Base-by-base conservation (phyloP, 2,113 vertebrate species). In the Gambusia holbrooki region DNA sequence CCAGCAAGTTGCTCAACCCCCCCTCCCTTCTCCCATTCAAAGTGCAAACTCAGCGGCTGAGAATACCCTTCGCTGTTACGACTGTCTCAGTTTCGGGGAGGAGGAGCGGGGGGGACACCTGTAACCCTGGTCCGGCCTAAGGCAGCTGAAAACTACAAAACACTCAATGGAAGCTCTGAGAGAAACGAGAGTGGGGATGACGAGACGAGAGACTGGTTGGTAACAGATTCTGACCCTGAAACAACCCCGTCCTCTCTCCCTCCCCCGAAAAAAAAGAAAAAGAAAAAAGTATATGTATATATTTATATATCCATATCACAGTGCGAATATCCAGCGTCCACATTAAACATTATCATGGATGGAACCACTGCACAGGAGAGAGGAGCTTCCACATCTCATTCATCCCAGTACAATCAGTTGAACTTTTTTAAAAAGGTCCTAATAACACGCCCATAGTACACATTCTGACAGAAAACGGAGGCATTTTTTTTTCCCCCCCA, bases 91-190 rank as follows among this genome's bases (percentile, higher is more conserved):
- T 67, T 71, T 84, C 66, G 27, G 32, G 35, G 35, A 37, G 35
- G 35, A 11, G 35, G 1, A 9, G 8, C n/a, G 10, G 10, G 1
- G 81, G 8, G 48, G 22, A 3, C 71, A 84, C 80, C 71, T 82
- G 74, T 74, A 71, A 79, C 71, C 60, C 10, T 8, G 37, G 65
- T 35, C 72, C 73, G 40, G 37, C 42, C 66, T 79, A 88, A 91
- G 90, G 88, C 90, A 89, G 87, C 89, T 82, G 70, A 89, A 42
- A 87, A 85, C 90, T 86, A 91, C 84, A 62, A 88, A 58, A 92
- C 64, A 90, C 86, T 85, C 76, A 76, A 87, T 80, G 89, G 89
- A 93, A 92, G 88, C 87, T 90, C 86, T 74, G 68, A 71, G 77
- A 75, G 81, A 73, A 79, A 73, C 27, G 73, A 61, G 66, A 76